A percentile compares a stretch with the other conserved stretches of the same genome.
phyloP scores from a whole-genome alignment of 64 coral and sea anemone species.

The Dendrophyllia cribrosa region DNA sequence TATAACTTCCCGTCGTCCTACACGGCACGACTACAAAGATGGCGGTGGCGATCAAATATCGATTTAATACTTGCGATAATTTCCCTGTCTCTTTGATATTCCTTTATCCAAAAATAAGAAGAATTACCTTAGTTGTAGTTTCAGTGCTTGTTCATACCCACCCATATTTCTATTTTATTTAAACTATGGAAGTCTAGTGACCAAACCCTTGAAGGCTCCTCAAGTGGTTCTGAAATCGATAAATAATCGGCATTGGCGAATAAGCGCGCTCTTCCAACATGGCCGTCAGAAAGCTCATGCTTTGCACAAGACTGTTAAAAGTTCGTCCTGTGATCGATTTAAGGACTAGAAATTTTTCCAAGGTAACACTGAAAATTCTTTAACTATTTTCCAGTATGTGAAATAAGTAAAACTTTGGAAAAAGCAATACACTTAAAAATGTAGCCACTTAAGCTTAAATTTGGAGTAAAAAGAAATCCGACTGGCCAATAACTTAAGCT shows the following conservation, averaged over 20 bases:
- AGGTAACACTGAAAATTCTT: constrained; percentile 2
- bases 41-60: not conserved
- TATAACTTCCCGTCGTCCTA: constrained; percentile 54
- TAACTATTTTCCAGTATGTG: not conserved
- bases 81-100: too few relatives aligned
- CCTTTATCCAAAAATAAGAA: too few relatives aligned
- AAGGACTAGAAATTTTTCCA: constrained; percentile 5
- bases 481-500: too few relatives aligned
- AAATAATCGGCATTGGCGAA: not conserved
- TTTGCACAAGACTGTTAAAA: constrained; percentile 11
- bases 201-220: too few relatives aligned
- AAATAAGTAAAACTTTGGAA: not conserved
- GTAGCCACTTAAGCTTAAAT: too few relatives aligned
- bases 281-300: not conserved
- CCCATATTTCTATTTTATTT: not conserved
- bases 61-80: not conserved
- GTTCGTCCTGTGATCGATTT: constrained; percentile 2
- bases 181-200: too few relatives aligned
- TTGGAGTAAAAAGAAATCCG: too few relatives aligned
- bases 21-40: not conserved
- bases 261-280: not conserved
- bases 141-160: too few relatives aligned
- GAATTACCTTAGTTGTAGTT: too few relatives aligned
- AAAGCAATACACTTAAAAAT: too few relatives aligned
- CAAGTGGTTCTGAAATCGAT: not conserved